These are phyloP conservation scores for Actinia tenebrosa DNA, from an alignment of 64 coral and sea anemone genomes.

Conservation along the genomic window DNA sequence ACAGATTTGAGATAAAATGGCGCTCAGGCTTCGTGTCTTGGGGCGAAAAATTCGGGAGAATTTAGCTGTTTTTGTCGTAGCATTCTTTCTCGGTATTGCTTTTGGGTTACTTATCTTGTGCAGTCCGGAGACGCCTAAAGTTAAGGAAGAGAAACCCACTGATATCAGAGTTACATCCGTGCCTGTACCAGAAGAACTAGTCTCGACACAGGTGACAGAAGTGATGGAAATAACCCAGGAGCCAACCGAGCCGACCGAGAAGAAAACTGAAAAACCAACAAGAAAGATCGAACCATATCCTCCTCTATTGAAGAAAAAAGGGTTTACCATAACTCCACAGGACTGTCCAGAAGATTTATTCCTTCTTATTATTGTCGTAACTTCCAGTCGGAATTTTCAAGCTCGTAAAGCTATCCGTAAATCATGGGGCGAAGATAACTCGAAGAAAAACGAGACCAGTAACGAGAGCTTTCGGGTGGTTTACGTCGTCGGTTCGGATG, in stretches of 20 bases:
- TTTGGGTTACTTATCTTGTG: background rate
- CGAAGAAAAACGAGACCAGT: conserved; percentile 13
- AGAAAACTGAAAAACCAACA: background rate
- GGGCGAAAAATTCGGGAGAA: background rate
- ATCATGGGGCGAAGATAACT: conserved; percentile 57
- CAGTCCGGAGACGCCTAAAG: background rate
- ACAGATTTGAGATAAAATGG: background rate
- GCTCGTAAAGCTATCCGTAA: conserved; percentile 74
- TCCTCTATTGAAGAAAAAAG: conserved; percentile 28
- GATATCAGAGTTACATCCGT: background rate
- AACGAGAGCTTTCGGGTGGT: conserved; percentile 46
- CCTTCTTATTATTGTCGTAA: conserved; percentile 61
- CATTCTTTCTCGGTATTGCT: background rate
- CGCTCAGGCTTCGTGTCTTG: background rate
- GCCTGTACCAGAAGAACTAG: background rate
- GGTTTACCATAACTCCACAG: conserved; percentile 43
- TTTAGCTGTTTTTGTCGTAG: background rate
- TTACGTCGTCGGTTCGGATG: conserved; percentile 80
- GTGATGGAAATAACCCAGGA: background rate
- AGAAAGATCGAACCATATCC: conserved; percentile 32
- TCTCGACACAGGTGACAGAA: background rate
- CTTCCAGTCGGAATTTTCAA: conserved; percentile 68
- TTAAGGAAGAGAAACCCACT: background rate
- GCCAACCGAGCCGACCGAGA: background rate
- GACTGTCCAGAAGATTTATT: conserved; percentile 25